Evolutionary conservation across 2,888 invertebrate species (phyloP), one percentile per base, ranked within the genome.

Genomic region (Tetrapedia diversipes): DNA sequence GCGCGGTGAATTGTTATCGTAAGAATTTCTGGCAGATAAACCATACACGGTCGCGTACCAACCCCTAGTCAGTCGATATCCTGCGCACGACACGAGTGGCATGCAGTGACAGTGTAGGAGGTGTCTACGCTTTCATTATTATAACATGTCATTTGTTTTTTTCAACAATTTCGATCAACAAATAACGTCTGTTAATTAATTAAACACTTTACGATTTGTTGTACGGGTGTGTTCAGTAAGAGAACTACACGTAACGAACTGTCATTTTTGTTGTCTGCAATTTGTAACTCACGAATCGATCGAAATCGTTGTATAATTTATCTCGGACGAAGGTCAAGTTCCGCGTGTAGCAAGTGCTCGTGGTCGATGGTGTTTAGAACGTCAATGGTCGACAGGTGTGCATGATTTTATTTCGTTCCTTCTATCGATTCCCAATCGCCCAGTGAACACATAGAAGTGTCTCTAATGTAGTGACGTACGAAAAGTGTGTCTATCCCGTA

Each of bases 51-150:
- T 66, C 82, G 78, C 78, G 80, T 79, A 84, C 78, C 86, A 85
- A 86, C 87, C 87, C 88, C 74, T 83, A 81, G 86, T 86, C 85
- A 89, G 90, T 90, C 90, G 89, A 91, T 91, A 91, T 87, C 87
- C 83, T 77, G 84, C 87, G 79, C 85, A 78, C 82, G 78, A 29
- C 47, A 66, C 61, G 73, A 79, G 53, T 37, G 64, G 57, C 11
- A 43, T 53, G 79, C 47, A 54, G 47, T 53, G 29, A 47, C 19
- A 39, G 51, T 14, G 47, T 43, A 53, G 75, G 65, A 57, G 64
- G 59, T 59, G 74, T 59, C 59, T 19, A 4, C 16, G 65, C 22
- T 45, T 2, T 37, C 41, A 7, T 6, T 8, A 1, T 32, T 10
- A n/a, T 56, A 39, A 11, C 43, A 4, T 2, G 14, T 39, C 37